Percentiles rank a stretch among this genome's conserved stretches.
Evolutionary conservation across 1,140 invertebrate species (phyloP).

Genomic region (Bombus fervidus): DNA sequence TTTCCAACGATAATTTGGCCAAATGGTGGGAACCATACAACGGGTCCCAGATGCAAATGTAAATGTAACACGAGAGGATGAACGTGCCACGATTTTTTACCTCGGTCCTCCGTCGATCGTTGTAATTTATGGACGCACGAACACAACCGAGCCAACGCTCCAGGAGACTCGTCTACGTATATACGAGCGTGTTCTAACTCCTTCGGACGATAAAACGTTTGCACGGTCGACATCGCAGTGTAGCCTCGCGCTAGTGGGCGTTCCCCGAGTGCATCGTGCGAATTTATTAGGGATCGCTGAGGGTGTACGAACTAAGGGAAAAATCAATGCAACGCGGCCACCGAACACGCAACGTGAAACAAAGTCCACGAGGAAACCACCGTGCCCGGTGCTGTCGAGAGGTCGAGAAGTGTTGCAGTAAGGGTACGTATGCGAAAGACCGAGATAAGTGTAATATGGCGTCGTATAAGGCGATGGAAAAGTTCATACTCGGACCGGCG

Average conservation of each 20-base stretch:
- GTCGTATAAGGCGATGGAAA: not conserved
- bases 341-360: constrained; percentile 24
- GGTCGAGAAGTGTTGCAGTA: not conserved
- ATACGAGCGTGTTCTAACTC: not conserved
- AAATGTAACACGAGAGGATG: not conserved
- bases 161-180: not conserved
- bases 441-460: not conserved
- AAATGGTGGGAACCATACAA: not conserved
- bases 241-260: constrained; percentile 16
- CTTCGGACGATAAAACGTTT: constrained; percentile 5
- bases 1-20: constrained; percentile 17
- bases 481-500: not conserved
- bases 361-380: not conserved
- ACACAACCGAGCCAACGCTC: constrained; percentile 1
- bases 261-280: constrained; percentile 38
- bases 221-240: not conserved
- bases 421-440: not conserved
- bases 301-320: constrained; percentile 35
- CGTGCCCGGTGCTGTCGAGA: not conserved
- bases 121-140: not conserved
- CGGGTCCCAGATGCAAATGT: not conserved
- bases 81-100: too few relatives aligned
- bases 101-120: not conserved
- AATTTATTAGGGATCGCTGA: constrained; percentile 47
- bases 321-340: constrained; percentile 37